A percentile compares a stretch with the other conserved stretches of the same genome.
These are phyloP conservation scores for Botia almorhae DNA, from an alignment of 2,797 vertebrate genomes.

Conservation along the genomic window DNA sequence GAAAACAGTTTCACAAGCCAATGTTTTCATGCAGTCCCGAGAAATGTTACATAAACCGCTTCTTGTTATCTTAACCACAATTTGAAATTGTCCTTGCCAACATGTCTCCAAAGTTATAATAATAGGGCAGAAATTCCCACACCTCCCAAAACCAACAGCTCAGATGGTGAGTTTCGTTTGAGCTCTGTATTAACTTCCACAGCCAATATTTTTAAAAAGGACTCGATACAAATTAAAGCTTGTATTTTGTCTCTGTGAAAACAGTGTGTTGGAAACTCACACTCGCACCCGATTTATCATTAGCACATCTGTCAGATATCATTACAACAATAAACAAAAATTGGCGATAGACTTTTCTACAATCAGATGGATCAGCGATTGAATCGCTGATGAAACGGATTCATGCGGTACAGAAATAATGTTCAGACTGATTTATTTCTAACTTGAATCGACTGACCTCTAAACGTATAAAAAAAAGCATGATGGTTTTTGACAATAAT, in stretches of 20 bases:
- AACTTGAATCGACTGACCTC: too few species aligned
- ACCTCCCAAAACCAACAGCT: slow-evolving; percentile 29
- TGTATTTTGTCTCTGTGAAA: slow-evolving; percentile 8
- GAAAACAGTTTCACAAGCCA: slow-evolving; percentile 11
- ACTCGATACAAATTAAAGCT: background rate
- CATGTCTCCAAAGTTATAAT: slow-evolving; percentile 9
- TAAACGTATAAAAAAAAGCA: too few species aligned
- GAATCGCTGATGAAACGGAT: too few species aligned
- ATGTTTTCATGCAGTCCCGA: slow-evolving; percentile 31
- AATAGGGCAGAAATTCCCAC: slow-evolving; percentile 18
- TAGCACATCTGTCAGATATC: background rate
- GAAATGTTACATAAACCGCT: slow-evolving; percentile 28
- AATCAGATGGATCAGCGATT: too few species aligned
- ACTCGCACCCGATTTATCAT: background rate
- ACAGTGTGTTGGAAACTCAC: background rate
- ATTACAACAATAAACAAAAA: too few species aligned
- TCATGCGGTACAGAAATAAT: too few species aligned
- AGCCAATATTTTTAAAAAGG: background rate
- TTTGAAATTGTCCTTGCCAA: slow-evolving; percentile 17
- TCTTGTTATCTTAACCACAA: slow-evolving; percentile 18
- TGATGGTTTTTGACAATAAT: too few species aligned
- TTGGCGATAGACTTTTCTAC: too few species aligned
- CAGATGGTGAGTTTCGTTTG: slow-evolving; percentile 1
- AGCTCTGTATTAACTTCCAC: slow-evolving; percentile 14
- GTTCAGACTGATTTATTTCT: too few species aligned